Evolutionary conservation across 2,888 invertebrate genomes (phyloP), one percentile per base, ranked within the genome.

Genomic region (Pseudococcus viburni): DNA sequence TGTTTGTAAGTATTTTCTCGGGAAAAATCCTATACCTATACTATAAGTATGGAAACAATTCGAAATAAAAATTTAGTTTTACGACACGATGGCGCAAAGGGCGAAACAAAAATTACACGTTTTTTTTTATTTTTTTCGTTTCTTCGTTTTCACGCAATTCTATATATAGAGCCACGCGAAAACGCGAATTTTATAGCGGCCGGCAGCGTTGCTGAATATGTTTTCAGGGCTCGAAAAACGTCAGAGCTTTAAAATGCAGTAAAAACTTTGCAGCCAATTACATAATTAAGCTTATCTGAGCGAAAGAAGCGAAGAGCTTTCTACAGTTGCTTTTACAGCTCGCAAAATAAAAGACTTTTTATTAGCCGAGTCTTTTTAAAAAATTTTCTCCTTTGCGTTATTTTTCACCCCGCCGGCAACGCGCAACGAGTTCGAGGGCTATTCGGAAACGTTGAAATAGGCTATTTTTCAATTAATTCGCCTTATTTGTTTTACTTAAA

Each of bases 251-350:
- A 64, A 64, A 64, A 64, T 64, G 64, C 64, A 64, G 64, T 64
- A 64, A 64, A 64, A 64, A 19, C 64, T 64, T 64, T 64, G 64
- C 64, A 64, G 64, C 64, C 64, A 64, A 64, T 64, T 64, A 64
- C 64, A 64, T 64, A 64, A 64, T 64, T 64, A 64, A 64, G 64
- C 22, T 64, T 64, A 64, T 64, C 64, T 64, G 22, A 1, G 22
- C 19, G 64, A 64, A 64, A 64, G 64, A 8, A 33, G 26, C 26
- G 26, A 33, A 33, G 22, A 64, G 64, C 64, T 22, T 64, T 64
- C 64, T 64, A 22, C 64, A 64, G 64, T 64, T 64, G 19, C 64
- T 64, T 64, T 64, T 64, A 64, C 19, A 64, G 64, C 64, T 64
- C 64, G 12, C 64, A 64, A 64, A 64, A 64, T 22, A 64, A 12